Percentiles rank a stretch among this genome's conserved stretches.
These are phyloP conservation scores for Etheostoma perlongum DNA, from an alignment of 2,797 vertebrate species.

Conservation along the genomic window DNA sequence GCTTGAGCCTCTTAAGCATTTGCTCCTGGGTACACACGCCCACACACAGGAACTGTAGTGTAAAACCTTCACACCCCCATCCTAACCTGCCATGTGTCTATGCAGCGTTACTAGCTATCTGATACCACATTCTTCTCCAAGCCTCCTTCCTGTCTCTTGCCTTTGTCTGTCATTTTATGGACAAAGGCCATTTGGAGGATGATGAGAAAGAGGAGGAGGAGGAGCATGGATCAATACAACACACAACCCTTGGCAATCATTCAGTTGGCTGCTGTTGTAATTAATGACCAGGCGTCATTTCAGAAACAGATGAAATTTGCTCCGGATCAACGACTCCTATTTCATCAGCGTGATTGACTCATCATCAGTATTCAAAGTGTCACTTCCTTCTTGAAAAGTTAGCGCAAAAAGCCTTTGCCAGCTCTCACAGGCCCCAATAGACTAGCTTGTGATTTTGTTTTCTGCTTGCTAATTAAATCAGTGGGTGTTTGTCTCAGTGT, in stretches of 20 bases:
- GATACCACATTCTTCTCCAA: slow-evolving; percentile 65
- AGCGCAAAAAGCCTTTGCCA: slow-evolving; percentile 35
- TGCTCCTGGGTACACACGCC: slow-evolving; percentile 66
- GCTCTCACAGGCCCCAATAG: slow-evolving; percentile 34
- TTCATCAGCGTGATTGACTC: slow-evolving; percentile 57
- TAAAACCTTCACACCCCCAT: slow-evolving; percentile 58
- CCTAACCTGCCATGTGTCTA: slow-evolving; percentile 41
- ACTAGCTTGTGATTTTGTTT: slow-evolving; percentile 38
- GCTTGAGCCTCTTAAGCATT: slow-evolving; percentile 62
- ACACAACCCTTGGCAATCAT: slow-evolving; percentile 45
- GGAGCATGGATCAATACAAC: slow-evolving; percentile 60
- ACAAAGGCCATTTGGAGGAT: slow-evolving; percentile 63
- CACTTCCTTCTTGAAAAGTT: slow-evolving; percentile 55
- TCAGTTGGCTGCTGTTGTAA: slow-evolving; percentile 57
- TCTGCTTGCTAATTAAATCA: slow-evolving; percentile 66
- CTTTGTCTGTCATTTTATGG: slow-evolving; percentile 62
- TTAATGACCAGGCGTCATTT: slow-evolving; percentile 39
- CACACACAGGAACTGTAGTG: slow-evolving; percentile 54
- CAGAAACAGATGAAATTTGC: slow-evolving; percentile 18
- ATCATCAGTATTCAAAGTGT: slow-evolving; percentile 64
- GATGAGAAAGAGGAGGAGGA: slow-evolving; percentile 29
- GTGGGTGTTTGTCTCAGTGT: slow-evolving; percentile 50
- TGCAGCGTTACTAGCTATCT: slow-evolving; percentile 65
- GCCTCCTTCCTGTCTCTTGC: slow-evolving; percentile 60
- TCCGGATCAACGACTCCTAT: slow-evolving; percentile 60